A percentile compares a stretch with the other conserved stretches of the same genome.
Evolutionary conservation across 2,113 vertebrate species (phyloP).

Genomic region (Centrocercus urophasianus): DNA sequence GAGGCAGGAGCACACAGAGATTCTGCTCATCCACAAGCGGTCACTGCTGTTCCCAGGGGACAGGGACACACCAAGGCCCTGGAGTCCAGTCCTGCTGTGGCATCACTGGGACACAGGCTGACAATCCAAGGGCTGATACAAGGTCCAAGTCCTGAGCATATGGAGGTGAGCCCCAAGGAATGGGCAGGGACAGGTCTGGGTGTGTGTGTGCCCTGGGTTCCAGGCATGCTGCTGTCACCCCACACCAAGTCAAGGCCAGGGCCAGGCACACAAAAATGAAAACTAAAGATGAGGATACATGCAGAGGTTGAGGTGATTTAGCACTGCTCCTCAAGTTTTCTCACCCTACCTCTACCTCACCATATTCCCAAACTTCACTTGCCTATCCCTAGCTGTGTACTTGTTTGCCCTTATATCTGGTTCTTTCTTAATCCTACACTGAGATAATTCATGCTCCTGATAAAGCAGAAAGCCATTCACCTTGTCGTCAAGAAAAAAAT

Average conservation of each 20-base stretch:
- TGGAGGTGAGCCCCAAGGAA: fast-evolving
- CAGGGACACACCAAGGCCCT: background rate
- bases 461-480: background rate
- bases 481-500: background rate
- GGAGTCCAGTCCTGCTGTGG: fast-evolving
- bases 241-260: background rate
- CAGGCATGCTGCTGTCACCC: fast-evolving
- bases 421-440: background rate
- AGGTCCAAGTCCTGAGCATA: fast-evolving
- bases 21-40: background rate
- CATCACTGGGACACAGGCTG: background rate
- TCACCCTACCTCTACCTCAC: no score
- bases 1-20: background rate
- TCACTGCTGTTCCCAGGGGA: no score
- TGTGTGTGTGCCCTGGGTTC: background rate
- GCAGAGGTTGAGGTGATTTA: fast-evolving
- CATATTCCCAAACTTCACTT: background rate
- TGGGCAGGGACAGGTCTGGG: background rate
- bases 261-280: background rate
- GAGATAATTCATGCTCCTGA: background rate
- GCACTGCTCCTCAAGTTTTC: background rate
- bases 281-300: fast-evolving
- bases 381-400: fast-evolving
- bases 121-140: background rate
- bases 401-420: background rate